phyloP scores from a whole-genome alignment of 2,797 vertebrate species.

The Cheracebus regulus region DNA sequence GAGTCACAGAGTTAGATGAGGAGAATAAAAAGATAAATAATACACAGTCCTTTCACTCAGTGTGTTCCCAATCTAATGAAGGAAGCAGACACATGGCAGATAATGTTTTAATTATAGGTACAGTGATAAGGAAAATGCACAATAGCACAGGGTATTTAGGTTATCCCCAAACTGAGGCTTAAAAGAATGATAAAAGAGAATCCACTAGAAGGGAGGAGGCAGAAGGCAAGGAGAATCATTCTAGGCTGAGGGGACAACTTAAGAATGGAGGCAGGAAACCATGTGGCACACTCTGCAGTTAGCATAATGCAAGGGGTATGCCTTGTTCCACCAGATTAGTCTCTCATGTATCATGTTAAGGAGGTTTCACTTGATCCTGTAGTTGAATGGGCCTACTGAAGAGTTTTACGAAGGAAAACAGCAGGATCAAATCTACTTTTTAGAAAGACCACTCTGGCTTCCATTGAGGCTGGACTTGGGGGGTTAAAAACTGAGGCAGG shows the following conservation, averaged over 20 bases:
- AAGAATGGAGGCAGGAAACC: neutral
- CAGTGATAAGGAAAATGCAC: neutral
- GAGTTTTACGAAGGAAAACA: conserved; percentile 25
- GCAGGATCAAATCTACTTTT: neutral
- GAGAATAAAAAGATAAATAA: neutral
- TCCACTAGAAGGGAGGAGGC: neutral
- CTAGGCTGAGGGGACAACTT: neutral
- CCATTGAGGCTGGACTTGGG: neutral
- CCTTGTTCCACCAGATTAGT: neutral
- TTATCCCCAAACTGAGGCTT: neutral
- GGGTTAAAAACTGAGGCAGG: neutral
- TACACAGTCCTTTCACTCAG: neutral
- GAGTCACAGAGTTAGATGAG: neutral
- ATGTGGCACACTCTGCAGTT: neutral
- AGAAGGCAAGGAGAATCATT: neutral
- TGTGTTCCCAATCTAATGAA: neutral
- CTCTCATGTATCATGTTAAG: neutral
- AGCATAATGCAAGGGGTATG: neutral
- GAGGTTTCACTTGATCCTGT: neutral
- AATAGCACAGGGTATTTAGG: neutral
- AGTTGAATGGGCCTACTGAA: neutral
- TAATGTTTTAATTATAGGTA: neutral
- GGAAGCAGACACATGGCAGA: neutral
- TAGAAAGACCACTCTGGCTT: neutral
- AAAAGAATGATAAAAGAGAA: neutral